A percentile compares a stretch with the other conserved stretches of the same genome.
Conservation (phyloP, 1,140 invertebrate species). For the Ceratina australensis region DNA sequence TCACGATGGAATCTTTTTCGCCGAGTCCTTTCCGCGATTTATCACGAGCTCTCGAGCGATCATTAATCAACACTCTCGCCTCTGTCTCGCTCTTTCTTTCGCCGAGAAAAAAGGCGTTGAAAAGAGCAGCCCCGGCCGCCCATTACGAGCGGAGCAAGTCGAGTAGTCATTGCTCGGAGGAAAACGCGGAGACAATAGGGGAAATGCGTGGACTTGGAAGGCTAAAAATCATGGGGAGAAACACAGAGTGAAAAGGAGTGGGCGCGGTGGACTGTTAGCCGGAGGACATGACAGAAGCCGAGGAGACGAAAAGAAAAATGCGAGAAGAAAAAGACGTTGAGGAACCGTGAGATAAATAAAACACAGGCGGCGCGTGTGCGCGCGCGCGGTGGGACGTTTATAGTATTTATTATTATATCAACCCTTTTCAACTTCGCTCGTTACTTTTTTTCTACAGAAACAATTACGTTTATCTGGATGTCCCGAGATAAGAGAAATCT, state of each 20-base stretch:
- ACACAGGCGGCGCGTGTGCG: too few relatives aligned
- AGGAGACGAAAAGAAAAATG: slow-evolving; percentile 1
- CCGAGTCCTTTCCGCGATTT: slow-evolving; percentile 49
- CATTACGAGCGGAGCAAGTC: slow-evolving; percentile 50
- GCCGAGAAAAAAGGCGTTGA: slow-evolving; percentile 21
- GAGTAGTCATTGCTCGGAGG: slow-evolving; percentile 51
- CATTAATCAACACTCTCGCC: slow-evolving; percentile 55
- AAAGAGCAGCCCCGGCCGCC: not conserved
- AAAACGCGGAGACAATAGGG: slow-evolving; percentile 55
- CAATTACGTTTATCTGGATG: too few relatives aligned
- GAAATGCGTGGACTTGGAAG: slow-evolving; percentile 43
- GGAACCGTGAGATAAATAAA: too few relatives aligned
- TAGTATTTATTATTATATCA: too few relatives aligned
- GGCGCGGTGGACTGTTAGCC: slow-evolving; percentile 33
- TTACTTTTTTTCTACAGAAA: too few relatives aligned
- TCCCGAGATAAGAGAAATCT: too few relatives aligned
- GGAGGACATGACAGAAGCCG: slow-evolving; percentile 30
- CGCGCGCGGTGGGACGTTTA: too few relatives aligned
- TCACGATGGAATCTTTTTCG: slow-evolving; percentile 13
- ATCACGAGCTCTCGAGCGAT: slow-evolving; percentile 51
- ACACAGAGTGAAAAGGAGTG: not conserved
- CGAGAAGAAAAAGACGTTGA: too few relatives aligned
- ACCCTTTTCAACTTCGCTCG: too few relatives aligned
- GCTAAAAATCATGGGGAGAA: slow-evolving; percentile 7
- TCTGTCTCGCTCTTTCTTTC: too few relatives aligned